Base-by-base conservation (phyloP, 2,113 vertebrate genomes). In the Cnemophilus loriae region DNA sequence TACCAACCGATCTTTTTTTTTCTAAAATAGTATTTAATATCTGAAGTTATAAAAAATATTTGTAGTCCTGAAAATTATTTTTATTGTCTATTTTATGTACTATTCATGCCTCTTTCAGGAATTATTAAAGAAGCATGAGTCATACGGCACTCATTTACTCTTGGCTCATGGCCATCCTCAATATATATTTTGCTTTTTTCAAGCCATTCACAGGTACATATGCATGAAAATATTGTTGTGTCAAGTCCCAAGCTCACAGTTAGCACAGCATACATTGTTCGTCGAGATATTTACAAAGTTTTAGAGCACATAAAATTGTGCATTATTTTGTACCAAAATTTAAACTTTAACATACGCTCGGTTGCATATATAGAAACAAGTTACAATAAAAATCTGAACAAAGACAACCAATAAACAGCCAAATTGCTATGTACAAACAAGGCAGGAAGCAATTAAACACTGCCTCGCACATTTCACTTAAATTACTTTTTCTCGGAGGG, bases 41-140 rank as follows among this genome's bases (percentile, higher is more conserved):
- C 95, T 95, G 97, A 97, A 98, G 96, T 97, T 98, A 98, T 98
- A 96, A 98, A 98, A 98, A 98, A 98, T 98, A 98, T 96, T 97
- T 97, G 96, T 97, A 96, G 95, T 97, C 95, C 97, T 91, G 96
- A 98, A 98, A 98, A 98, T 97, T 97, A 95, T 94, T 96, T 97
- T 97, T 97, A 95, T 97, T 97, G 94, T 97, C 94, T 96, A 96
- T 88, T 98, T 97, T 97, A 97, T 84, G 95, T 96, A 95, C 94
- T 97, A 90, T 81, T 84, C 94, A 97, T 95, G 96, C 97, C 96
- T 97, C 95, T 97, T 97, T 94, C 96, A 96, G 94, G 95, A 97
- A 97, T 97, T 90, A 93, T 93, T 94, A 89, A 97, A 98, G 97
- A 97, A 94, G 94, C 97, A 90, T 90, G 89, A 91, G 69, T 97